A percentile compares a stretch with the other conserved stretches of the same genome.
phyloP scores from a whole-genome alignment of 2,888 invertebrate species.

The Sinohyriopsis cumingii region DNA sequence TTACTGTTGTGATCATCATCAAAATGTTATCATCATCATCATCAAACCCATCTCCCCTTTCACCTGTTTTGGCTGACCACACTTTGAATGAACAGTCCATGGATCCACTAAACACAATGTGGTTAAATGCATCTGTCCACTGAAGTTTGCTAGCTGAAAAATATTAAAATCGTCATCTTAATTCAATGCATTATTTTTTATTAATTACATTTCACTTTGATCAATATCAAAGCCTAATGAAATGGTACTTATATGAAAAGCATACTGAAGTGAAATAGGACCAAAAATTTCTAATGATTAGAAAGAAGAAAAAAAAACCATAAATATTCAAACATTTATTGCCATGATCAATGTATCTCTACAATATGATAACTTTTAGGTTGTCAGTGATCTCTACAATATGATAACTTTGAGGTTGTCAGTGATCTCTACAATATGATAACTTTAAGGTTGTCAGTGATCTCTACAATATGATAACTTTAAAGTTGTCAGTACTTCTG shows the following conservation, averaged over 20 bases:
- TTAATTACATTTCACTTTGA: background rate
- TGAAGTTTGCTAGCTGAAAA: conserved; percentile 31
- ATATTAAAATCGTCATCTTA: background rate
- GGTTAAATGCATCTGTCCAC: conserved; percentile 24
- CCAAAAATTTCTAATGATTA: background rate
- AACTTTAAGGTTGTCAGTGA: too few species aligned
- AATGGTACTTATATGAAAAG: background rate
- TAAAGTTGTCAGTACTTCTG: too few species aligned
- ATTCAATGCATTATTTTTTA: background rate
- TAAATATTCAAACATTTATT: background rate
- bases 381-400: too few species aligned
- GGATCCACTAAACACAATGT: conserved; percentile 64
- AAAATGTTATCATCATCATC: too few species aligned
- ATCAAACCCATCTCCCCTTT: conserved; percentile 1
- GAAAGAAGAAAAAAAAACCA: background rate
- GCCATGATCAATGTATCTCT: too few species aligned
- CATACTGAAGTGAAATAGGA: background rate
- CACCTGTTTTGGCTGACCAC: conserved; percentile 67
- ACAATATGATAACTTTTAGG: too few species aligned
- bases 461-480: too few species aligned
- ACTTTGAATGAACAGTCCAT: conserved; percentile 66
- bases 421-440: too few species aligned
- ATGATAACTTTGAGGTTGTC: too few species aligned
- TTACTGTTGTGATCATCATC: too few species aligned
- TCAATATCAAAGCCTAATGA: too few species aligned